Evolutionary conservation across 2,797 vertebrate species (phyloP).

Genomic region (Dipus sagitta): DNA sequence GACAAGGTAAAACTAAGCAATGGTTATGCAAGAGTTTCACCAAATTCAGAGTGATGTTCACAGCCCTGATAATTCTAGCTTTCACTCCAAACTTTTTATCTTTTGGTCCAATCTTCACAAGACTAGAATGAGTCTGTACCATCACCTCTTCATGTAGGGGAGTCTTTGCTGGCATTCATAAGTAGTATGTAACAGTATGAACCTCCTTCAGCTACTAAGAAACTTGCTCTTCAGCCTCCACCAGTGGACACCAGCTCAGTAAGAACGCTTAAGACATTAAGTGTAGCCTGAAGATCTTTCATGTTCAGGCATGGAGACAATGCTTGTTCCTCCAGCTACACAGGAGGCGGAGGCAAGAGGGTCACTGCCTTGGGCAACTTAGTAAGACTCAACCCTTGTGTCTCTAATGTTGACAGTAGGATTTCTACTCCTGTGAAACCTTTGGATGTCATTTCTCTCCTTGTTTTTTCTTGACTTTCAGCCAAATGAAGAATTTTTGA

Average conservation of each 20-base stretch:
- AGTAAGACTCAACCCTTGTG: not conserved
- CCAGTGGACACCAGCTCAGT: constrained; percentile 83
- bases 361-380: not conserved
- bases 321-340: not conserved
- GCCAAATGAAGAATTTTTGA: constrained; percentile 97
- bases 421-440: too few relatives aligned
- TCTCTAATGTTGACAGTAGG: not conserved
- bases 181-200: constrained; percentile 95
- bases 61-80: constrained; percentile 94
- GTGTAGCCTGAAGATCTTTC: too few relatives aligned
- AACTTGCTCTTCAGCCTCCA: constrained; percentile 92
- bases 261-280: too few relatives aligned
- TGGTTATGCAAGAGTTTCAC: constrained; percentile 95
- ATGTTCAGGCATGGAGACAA: not conserved
- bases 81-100: constrained; percentile 97
- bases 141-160: constrained; percentile 95
- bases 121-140: constrained; percentile 95
- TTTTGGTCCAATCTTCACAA: constrained; percentile 97
- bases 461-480: constrained; percentile 91
- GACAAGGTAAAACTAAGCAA: constrained; percentile 95
- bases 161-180: constrained; percentile 92
- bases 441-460: too few relatives aligned
- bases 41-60: constrained; percentile 93
- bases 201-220: constrained; percentile 96
- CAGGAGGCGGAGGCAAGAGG: not conserved